Conservation (phyloP, 2,113 vertebrate species). For the Sardina pilchardus region DNA sequence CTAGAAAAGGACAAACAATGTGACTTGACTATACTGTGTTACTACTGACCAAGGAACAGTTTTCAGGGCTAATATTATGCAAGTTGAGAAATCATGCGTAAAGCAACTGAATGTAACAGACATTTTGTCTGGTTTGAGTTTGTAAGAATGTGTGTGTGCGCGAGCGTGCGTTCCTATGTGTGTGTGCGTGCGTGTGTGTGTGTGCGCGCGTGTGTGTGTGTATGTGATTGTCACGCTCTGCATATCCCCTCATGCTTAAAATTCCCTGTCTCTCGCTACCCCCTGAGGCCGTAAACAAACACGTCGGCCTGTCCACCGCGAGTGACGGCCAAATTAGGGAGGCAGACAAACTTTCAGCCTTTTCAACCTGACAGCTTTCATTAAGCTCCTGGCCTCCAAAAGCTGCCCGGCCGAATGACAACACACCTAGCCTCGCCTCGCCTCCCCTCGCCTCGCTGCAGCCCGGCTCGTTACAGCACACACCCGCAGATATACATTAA, state of each 20-base stretch:
- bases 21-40: no score
- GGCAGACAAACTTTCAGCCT: slow-evolving; percentile 10
- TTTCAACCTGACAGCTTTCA: slow-evolving; percentile 3
- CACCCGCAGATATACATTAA: not conserved
- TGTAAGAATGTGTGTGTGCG: not conserved
- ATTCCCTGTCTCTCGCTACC: not conserved
- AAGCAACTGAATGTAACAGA: no score
- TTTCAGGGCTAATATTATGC: no score
- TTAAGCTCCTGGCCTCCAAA: not conserved
- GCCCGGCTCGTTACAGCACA: not conserved
- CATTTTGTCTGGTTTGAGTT: not conserved
- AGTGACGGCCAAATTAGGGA: not conserved
- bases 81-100: no score
- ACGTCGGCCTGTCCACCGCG: not conserved
- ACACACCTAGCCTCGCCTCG: not conserved
- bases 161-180: no score
- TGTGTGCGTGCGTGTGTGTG: not conserved
- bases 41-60: no score
- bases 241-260: slow-evolving; percentile 10
- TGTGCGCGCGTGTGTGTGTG: not conserved
- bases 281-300: not conserved
- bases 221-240: not conserved
- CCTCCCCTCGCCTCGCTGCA: not conserved
- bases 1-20: no score
- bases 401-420: not conserved